Evolutionary conservation across 2,113 vertebrate genomes (phyloP), one percentile per base, ranked within the genome.

Genomic region (Lucifuga dentata): DNA sequence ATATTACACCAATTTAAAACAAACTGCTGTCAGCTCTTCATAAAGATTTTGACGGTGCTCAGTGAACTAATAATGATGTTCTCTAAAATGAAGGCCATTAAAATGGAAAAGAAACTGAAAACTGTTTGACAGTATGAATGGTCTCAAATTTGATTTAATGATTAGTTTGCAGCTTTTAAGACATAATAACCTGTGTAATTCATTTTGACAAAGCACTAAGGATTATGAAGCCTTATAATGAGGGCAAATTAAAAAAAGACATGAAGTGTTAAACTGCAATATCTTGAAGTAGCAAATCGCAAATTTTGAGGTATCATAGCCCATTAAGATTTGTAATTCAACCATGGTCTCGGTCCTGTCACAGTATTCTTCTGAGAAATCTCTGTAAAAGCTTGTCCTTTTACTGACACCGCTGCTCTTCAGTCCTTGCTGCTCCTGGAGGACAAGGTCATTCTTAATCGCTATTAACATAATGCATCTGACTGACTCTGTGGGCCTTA

Each of bases 241-340:
- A 60, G 71, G 76, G 72, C 57, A 74, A 67, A n/a, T n/a, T 67
- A 33, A 49, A 74, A 63, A 59, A 50, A 79, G 7, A 57, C 64
- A 70, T 35, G 20, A 51, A 51, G 49, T 24, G 17, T 16, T 41
- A 41, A 41, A 41, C 39, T 17, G 33, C 39, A 17, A 5, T 43
- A 17, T 16, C 3, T n/a, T 5, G 20, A 11, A 21, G 23, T 9
- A 29, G 23, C 7, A 9, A 8, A 24, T 57, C n/a, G 24, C 17
- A 38, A 53, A 44, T 76, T n/a, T 43, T 26, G 19, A 81, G 45
- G 39, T 55, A 60, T 57, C 67, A 76, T 66, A 67, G 56, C 61
- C 73, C 60, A 78, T 80, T 73, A 78, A 64, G 35, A 74, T 56
- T 58, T 61, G 65, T 33, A 67, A 23, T 61, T 45, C 11, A 12